Evolutionary conservation across 64 coral and sea anemone genomes (phyloP).

Genomic region (Stichodactyla helianthus): DNA sequence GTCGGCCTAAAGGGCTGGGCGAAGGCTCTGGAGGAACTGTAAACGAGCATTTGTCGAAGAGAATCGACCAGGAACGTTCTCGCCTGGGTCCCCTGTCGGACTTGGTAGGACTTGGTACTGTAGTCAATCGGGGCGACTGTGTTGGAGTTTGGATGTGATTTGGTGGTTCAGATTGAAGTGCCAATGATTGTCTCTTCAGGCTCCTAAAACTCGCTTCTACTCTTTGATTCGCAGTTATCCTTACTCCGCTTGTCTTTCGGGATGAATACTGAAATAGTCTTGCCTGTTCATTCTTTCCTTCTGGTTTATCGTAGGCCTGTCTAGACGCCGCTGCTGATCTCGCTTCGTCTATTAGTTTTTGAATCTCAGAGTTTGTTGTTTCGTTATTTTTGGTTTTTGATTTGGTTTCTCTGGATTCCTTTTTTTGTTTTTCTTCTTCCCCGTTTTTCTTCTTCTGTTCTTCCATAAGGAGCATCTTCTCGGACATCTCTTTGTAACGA

Average conservation of each 20-base stretch:
- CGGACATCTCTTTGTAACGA: conserved; percentile 14
- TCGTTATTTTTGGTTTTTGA: background rate
- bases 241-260: background rate
- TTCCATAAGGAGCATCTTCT: background rate
- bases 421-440: background rate
- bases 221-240: background rate
- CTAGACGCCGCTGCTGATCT: background rate
- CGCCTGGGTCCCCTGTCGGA: background rate
- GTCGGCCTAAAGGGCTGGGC: background rate
- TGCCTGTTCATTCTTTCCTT: background rate
- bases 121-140: background rate
- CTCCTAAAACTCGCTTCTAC: background rate
- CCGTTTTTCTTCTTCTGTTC: background rate
- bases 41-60: background rate
- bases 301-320: background rate
- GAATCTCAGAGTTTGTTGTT: background rate
- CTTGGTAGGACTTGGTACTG: background rate
- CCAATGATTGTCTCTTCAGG: background rate
- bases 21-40: conserved; percentile 3
- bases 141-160: background rate
- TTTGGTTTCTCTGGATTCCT: conserved; percentile 11
- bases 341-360: conserved; percentile 3
- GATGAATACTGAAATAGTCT: conserved; percentile 14
- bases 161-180: background rate
- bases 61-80: background rate